Percentiles rank a stretch among this genome's conserved stretches.
phyloP scores from a whole-genome alignment of 2,888 invertebrate genomes.

The Dryococelus australis region DNA sequence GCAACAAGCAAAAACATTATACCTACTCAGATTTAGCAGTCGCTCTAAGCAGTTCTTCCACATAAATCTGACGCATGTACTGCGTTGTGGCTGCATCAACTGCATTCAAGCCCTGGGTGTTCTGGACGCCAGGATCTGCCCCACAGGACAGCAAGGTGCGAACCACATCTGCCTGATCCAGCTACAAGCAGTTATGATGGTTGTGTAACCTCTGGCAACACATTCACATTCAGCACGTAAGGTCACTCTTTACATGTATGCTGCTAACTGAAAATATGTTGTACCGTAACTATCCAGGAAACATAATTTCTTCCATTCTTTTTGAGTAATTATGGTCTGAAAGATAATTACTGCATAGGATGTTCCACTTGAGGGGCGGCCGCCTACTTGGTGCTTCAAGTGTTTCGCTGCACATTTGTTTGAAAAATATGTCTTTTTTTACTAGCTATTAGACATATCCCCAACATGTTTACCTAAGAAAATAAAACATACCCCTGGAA shows the following conservation, averaged over 20 bases:
- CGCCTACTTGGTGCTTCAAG: too few relatives aligned
- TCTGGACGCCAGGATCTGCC: slow-evolving; percentile 66
- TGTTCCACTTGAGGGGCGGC: too few relatives aligned
- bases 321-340: too few relatives aligned
- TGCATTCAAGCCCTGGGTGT: slow-evolving; percentile 64
- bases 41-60: slow-evolving; percentile 67
- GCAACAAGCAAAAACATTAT: neutral
- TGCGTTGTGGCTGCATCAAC: slow-evolving; percentile 62
- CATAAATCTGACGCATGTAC: slow-evolving; percentile 63
- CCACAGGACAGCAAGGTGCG: slow-evolving; percentile 65
- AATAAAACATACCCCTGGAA: too few relatives aligned
- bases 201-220: neutral
- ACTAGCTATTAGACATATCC: too few relatives aligned
- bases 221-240: neutral
- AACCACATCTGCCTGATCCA: slow-evolving; percentile 65
- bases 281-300: too few relatives aligned
- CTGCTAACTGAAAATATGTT: too few relatives aligned
- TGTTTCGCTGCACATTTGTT: too few relatives aligned
- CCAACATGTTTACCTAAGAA: too few relatives aligned
- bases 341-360: too few relatives aligned
- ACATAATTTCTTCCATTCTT: too few relatives aligned
- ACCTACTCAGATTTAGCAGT: slow-evolving; percentile 68
- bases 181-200: slow-evolving; percentile 52
- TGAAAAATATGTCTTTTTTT: too few relatives aligned
- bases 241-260: neutral